Evolutionary conservation across 2,113 vertebrate species (phyloP), one percentile per base, ranked within the genome.

Genomic region (Myanophis thanlyinensis): DNA sequence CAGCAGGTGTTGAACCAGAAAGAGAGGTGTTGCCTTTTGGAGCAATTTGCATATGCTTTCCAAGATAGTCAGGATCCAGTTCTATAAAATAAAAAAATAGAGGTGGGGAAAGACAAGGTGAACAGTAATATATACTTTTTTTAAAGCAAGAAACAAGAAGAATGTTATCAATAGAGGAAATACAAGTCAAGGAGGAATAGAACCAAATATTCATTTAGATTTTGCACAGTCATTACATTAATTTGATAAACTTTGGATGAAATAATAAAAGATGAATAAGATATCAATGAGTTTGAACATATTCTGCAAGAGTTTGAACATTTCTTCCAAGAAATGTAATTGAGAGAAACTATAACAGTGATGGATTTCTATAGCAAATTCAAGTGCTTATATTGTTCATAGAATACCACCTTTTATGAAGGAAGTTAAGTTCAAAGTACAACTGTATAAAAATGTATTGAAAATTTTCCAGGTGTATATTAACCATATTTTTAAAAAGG

Each of bases 1-100:
- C 95, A 89, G 97, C 84, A 12, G 98, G 97, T 49, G 97, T 97
- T 0, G 97, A 96, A 93, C 97, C 97, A 73, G 97, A 89, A 52
- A 95, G 22, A 90, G 22, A 92, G 47, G 91, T 95, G 2, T 35
- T 18, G 1, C 80, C 67, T 46, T 85, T 96, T 25, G 94, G 89
- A 0, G 95, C 95, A 1, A 80, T 85, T 88, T 47, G 89, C 0
- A 0, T 2, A n/a, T 92, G 92, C 67, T 85, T 96, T 3, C 20
- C 88, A 23, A 1, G 0, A 0, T 59, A 51, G 0, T 1, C 22
- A 18, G 90, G 96, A 53, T 96, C 95, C 90, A 95, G 0, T 95
- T 94, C 98, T 98, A 93, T 85, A 94, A 97, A 95, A 80, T 95
- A 5, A 91, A 30, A 12, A 27, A 52, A 87, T 73, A 93, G 12